phyloP scores from a whole-genome alignment of 2,888 invertebrate species.

The Tillus elongatus region DNA sequence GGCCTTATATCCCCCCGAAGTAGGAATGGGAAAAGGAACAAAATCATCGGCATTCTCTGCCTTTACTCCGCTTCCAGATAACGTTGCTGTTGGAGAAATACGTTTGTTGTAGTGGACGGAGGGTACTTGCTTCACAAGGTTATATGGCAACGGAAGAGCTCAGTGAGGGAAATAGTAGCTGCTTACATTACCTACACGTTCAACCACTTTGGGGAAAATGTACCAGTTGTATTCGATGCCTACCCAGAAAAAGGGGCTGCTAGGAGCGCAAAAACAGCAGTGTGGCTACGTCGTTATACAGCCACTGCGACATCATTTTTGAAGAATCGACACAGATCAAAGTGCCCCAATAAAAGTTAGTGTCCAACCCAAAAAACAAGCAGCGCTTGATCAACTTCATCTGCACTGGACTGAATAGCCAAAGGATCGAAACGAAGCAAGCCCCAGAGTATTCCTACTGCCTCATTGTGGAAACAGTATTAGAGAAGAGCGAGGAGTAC shows the following conservation, averaged over 20 bases:
- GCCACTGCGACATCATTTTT: no score
- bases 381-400: no score
- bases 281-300: no score
- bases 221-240: no score
- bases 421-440: constrained; percentile 3
- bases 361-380: no score
- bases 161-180: not conserved
- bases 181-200: not conserved
- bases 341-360: no score
- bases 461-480: no score
- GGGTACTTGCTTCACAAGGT: not conserved
- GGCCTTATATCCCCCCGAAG: not conserved
- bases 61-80: not conserved
- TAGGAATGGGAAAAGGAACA: not conserved
- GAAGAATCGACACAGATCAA: not conserved
- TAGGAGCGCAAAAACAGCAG: no score
- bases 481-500: not conserved
- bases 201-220: no score
- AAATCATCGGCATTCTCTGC: not conserved
- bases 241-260: no score
- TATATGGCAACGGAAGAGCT: not conserved
- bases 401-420: not conserved
- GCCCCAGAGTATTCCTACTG: no score
- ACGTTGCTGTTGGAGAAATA: not conserved
- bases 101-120: constrained; percentile 1